Base-by-base conservation (phyloP, 2,113 vertebrate species). In the Thunnus maccoyii region DNA sequence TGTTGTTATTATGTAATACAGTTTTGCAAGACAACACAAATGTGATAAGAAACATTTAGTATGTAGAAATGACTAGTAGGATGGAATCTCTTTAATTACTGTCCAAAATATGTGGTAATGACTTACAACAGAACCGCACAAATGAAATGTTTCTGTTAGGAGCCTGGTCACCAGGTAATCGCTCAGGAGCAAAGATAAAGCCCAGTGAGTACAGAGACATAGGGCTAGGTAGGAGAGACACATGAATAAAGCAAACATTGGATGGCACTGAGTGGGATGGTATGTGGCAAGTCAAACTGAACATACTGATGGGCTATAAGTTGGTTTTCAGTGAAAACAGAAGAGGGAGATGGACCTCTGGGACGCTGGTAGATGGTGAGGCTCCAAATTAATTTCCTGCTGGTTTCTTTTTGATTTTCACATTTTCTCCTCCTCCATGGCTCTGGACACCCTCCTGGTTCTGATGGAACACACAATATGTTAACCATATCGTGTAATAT, bases 361-460 rank as follows among this genome's bases (percentile, higher is more conserved):
- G 50, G 14, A 36, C 0, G 16, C 2, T 68, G 41, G 22, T 32
- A 3, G 54, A 65, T 15, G 27, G 7, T 13, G 16, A 64, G 30
- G 50, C 15, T 56, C 30, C 12, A 13, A 32, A 62, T 47, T n/a
- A 55, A 27, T 15, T 67, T 4, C 15, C 27, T 58, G 25, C 14
- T 65, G 51, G 44, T 54, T 44, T 62, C 4, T 72, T 17, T 60
- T 17, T 25, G 20, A 77, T 63, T 10, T 41, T 72, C 27, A 52
- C 16, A n/a, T 5, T 13, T 44, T 70, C 18, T 83, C 71, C 11
- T 76, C 50, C 25, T 78, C 47, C 20, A 5, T 2, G 3, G 55
- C 50, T 85, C 16, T 67, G 55, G 84, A 77, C 1, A 17, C 70
- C 83, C 30, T 78, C 58, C 25, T 83, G 56, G 47, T 78, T 81